phyloP scores from a whole-genome alignment of 2,797 vertebrate genomes.

The Galaxias olidus region DNA sequence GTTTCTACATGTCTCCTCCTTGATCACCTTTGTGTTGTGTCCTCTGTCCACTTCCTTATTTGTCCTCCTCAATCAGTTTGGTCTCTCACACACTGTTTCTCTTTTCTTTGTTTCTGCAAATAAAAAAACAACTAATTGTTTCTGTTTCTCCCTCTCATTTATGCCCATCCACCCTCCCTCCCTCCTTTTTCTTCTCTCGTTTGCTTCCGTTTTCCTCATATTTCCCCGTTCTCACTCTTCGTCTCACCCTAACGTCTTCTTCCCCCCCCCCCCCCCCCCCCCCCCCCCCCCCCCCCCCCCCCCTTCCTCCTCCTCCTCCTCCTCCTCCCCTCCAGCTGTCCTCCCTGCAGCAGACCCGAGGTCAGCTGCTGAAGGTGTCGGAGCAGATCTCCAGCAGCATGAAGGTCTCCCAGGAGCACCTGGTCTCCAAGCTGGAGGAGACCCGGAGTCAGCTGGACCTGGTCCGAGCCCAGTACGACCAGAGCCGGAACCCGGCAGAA shows the following conservation, averaged over 20 bases:
- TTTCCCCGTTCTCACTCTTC: not conserved
- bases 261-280: not conserved
- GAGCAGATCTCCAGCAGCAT: constrained; percentile 73
- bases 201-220: not conserved
- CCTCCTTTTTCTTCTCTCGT: not conserved
- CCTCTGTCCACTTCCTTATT: no score
- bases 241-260: not conserved
- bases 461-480: not conserved
- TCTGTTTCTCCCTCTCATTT: not conserved
- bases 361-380: constrained; percentile 78
- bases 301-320: not conserved
- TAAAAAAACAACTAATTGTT: not conserved
- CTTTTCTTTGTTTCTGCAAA: no score
- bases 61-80: no score
- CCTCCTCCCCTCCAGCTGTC: constrained; percentile 69
- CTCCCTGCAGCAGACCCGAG: constrained; percentile 76
- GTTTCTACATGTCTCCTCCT: no score
- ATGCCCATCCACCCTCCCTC: not conserved
- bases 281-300: not conserved
- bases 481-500: constrained; percentile 9
- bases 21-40: no score
- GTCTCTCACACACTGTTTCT: no score
- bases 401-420: constrained; percentile 75
- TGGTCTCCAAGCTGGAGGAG: constrained; percentile 72
- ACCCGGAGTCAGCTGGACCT: constrained; percentile 58